Base-by-base conservation (phyloP, 2,113 vertebrate species). In the Bothrops jararaca region DNA sequence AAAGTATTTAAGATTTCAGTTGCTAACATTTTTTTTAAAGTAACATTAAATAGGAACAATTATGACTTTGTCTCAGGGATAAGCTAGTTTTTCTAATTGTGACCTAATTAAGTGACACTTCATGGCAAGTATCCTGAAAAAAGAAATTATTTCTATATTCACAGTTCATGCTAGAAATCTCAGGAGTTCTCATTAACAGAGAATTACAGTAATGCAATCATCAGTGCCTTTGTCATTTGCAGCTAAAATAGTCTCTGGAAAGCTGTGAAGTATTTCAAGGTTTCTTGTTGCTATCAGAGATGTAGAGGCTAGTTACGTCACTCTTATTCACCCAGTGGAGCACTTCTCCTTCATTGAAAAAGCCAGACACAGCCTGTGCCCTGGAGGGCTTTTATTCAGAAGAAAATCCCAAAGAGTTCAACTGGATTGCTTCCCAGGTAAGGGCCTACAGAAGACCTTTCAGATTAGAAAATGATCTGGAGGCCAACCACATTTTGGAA, bases 101-200 rank as follows among this genome's bases (percentile, higher is more conserved):
- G 90, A 96, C 95, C 56, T 92, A 92, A 95, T 91, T 97, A 91
- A 95, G 39, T 57, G 90, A 45, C 89, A 95, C 90, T 96, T 94
- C 91, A 94, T 94, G 10, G 94, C 95, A 95, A n/a, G 58, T 93
- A 90, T 92, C 91, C 91, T 96, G 85, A 91, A 95, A 92, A n/a
- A 91, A 91, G 7, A 87, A 94, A 92, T 1, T 56, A 96, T 96
- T 93, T 96, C 80, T 95, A 95, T 94, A 94, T 91, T 95, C 15
- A 0, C n/a, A 95, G 89, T 5, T 93, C 26, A 54, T 93, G 87
- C 91, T 95, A 92, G 91, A 96, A 96, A 91, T 94, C 94, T 96
- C 93, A 94, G 92, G 95, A 96, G 95, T 90, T 96, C 93, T 96
- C 94, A 96, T 95, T 96, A 95, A 92, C 92, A 94, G 96, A 94